phyloP scores from a whole-genome alignment of 2,888 invertebrate species.

The Pollenia griseotomentosa region DNA sequence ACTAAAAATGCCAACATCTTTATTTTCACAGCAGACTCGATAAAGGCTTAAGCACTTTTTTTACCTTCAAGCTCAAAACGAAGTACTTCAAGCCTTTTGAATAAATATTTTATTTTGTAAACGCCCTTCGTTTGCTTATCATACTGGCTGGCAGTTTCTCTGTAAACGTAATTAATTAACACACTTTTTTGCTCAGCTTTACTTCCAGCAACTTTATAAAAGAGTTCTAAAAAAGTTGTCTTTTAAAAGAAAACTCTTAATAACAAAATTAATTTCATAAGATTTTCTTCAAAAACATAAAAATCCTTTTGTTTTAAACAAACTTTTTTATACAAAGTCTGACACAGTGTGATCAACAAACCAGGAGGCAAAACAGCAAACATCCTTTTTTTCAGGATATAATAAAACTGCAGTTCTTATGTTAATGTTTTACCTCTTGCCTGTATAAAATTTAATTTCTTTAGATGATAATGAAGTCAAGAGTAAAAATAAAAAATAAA shows the following conservation, averaged over 20 bases:
- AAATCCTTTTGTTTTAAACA: conserved; percentile 45
- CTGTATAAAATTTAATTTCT: not conserved
- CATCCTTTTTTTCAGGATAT: not conserved
- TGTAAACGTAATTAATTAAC: conserved; percentile 60
- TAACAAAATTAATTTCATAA: conserved; percentile 43
- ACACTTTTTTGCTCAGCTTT: conserved; percentile 27
- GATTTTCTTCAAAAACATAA: conserved; percentile 27
- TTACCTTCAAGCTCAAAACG: not conserved
- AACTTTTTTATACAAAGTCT: conserved; percentile 10
- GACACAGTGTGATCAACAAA: not conserved
- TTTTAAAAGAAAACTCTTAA: conserved; percentile 13
- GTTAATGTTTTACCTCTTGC: not conserved
- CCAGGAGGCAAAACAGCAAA: not conserved
- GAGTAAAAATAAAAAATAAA: not conserved
- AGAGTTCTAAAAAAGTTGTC: not conserved
- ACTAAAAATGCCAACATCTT: conserved; percentile 11
- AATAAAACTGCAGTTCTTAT: not conserved
- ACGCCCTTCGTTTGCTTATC: conserved; percentile 27
- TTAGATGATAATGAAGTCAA: not conserved
- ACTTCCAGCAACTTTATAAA: conserved; percentile 20
- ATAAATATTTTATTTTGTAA: conserved; percentile 46
- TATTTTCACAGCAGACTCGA: not conserved
- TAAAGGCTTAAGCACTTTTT: conserved; percentile 53
- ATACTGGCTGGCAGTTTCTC: conserved; percentile 35
- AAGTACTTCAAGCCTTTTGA: not conserved